Percentiles rank a stretch among this genome's conserved stretches.
Evolutionary conservation across 2,797 vertebrate species (phyloP).

Genomic region (Gastrophryne carolinensis): DNA sequence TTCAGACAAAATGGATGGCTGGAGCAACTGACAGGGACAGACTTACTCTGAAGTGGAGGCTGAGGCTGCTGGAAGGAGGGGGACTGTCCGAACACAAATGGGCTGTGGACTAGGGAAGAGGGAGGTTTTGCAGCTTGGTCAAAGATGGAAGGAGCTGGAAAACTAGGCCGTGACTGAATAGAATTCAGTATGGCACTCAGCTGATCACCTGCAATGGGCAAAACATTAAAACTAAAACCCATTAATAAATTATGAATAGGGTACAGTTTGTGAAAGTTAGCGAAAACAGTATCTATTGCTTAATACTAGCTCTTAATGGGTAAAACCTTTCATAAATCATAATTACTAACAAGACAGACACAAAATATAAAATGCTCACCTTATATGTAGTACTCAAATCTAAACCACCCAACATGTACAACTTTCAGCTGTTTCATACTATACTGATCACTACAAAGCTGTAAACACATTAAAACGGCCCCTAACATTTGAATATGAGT

Average conservation of each 20-base stretch:
- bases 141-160: conserved; percentile 98
- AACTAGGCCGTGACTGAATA: conserved; percentile 99
- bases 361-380: not conserved
- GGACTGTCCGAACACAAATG: conserved; percentile 99
- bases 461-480: no score
- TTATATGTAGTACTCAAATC: no score
- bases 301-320: not conserved
- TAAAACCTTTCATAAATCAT: no score
- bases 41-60: conserved; percentile 99
- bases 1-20: conserved; percentile 79
- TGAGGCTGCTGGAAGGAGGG: conserved; percentile 98
- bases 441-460: no score
- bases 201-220: conserved; percentile 98
- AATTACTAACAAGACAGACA: not conserved
- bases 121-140: conserved; percentile 99
- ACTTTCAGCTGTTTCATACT: no score
- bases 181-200: conserved; percentile 99
- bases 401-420: no score
- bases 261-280: not conserved
- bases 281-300: not conserved
- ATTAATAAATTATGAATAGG: conserved; percentile 61
- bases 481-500: no score
- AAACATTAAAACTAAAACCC: conserved; percentile 97
- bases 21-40: conserved; percentile 90
- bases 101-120: conserved; percentile 98